phyloP scores from a whole-genome alignment of 2,888 invertebrate genomes.

The Torymus aiolomorphi region DNA sequence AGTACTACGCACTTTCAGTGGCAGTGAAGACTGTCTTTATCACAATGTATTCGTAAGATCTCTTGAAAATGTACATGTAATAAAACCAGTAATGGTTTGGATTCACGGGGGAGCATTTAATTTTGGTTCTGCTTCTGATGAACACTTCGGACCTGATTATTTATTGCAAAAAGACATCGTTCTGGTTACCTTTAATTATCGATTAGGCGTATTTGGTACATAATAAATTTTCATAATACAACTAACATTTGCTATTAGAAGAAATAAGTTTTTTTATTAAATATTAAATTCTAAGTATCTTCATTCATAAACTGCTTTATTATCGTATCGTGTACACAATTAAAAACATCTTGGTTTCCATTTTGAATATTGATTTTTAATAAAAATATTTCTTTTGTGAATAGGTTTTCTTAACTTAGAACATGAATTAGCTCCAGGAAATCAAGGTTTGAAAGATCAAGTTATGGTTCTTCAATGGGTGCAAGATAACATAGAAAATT shows the following conservation, averaged over 20 bases:
- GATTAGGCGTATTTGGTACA: conserved; percentile 60
- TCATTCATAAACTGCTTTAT: no score
- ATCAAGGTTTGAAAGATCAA: conserved; percentile 66
- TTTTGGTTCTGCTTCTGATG: conserved; percentile 55
- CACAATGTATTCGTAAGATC: conserved; percentile 56
- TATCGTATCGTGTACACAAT: no score
- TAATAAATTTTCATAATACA: no score
- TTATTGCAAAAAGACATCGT: conserved; percentile 58
- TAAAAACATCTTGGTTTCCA: no score
- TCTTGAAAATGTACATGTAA: neutral
- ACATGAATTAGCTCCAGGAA: conserved; percentile 60
- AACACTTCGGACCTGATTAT: conserved; percentile 63
- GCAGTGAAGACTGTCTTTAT: conserved; percentile 58
- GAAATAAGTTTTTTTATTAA: no score
- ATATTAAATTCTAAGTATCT: no score
- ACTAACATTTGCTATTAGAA: conserved; percentile 1
- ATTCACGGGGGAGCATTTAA: conserved; percentile 62
- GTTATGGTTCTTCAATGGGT: conserved; percentile 63
- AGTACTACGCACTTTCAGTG: neutral
- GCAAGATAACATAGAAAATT: conserved; percentile 61
- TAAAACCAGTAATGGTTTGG: conserved; percentile 59
- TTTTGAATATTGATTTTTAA: no score
- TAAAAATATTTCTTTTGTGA: no score
- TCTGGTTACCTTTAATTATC: conserved; percentile 62
- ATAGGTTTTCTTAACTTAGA: conserved; percentile 60